phyloP scores from a whole-genome alignment of 2,888 invertebrate genomes.

The Ellobium chinense region DNA sequence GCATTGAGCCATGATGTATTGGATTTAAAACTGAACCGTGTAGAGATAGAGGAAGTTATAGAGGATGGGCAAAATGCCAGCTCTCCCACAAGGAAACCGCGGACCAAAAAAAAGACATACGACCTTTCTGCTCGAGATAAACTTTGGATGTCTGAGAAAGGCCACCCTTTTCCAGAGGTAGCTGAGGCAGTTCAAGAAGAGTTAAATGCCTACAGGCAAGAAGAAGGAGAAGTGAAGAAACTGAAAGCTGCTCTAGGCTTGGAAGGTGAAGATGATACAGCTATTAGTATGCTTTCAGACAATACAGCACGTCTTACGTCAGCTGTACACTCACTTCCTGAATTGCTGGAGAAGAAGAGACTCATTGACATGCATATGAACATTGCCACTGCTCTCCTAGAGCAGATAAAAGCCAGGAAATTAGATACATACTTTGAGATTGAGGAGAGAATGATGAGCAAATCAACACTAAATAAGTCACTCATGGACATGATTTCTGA shows the following conservation, averaged over 20 bases:
- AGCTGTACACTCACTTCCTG: conserved; percentile 95
- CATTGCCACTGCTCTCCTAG: conserved; percentile 88
- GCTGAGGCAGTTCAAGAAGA: conserved; percentile 99
- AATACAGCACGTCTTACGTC: conserved; percentile 88
- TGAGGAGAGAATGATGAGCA: conserved; percentile 97
- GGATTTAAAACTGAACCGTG: conserved; percentile 92
- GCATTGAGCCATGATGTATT: conserved; percentile 97
- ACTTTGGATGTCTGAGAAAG: conserved; percentile 96
- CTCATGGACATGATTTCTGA: conserved; percentile 93
- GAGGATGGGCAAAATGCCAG: conserved; percentile 45
- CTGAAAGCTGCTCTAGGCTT: conserved; percentile 96
- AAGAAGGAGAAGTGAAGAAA: conserved; percentile 97
- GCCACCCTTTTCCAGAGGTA: conserved; percentile 85
- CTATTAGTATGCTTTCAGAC: conserved; percentile 85
- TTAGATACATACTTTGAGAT: conserved; percentile 97
- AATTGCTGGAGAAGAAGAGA: conserved; percentile 96
- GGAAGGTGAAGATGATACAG: conserved; percentile 90
- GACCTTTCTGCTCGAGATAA: conserved; percentile 93
- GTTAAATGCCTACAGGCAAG: conserved; percentile 93
- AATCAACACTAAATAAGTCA: conserved; percentile 84
- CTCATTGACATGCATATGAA: conserved; percentile 99
- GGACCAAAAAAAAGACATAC: conserved; percentile 88
- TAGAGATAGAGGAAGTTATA: conserved; percentile 84
- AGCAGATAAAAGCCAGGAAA: conserved; percentile 86
- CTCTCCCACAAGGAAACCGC: conserved; percentile 70